These are phyloP conservation scores for Argyresthia goedartella DNA, from an alignment of 2,888 invertebrate genomes.

Conservation along the genomic window DNA sequence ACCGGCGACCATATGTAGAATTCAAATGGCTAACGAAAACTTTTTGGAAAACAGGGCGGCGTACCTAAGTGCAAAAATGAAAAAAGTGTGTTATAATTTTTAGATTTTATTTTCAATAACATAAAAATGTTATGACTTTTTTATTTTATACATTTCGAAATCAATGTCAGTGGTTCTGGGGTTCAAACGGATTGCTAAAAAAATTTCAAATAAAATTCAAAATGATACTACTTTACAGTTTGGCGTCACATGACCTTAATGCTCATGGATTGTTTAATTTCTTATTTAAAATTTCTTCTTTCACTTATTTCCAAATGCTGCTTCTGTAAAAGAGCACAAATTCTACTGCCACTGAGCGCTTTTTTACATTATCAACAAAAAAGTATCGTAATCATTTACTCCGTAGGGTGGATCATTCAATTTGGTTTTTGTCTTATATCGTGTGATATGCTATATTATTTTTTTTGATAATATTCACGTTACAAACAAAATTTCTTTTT, in stretches of 20 bases:
- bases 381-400: conserved; percentile 46
- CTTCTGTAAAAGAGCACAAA: conserved; percentile 54
- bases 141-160: conserved; percentile 65
- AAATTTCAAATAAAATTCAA: conserved; percentile 50
- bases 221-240: conserved; percentile 58
- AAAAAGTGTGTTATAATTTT: conserved; percentile 44
- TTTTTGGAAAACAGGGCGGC: not conserved
- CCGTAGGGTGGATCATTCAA: conserved; percentile 46
- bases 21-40: no score
- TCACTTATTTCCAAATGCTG: conserved; percentile 70
- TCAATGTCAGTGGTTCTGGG: conserved; percentile 44
- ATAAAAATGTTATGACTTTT: conserved; percentile 71
- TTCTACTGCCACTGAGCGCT: conserved; percentile 48
- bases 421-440: conserved; percentile 37
- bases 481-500: conserved; percentile 47
- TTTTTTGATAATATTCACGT: conserved; percentile 27
- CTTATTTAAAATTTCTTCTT: conserved; percentile 45
- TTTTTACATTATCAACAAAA: conserved; percentile 59
- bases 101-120: conserved; percentile 72
- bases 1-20: no score
- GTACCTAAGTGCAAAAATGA: conserved; percentile 19
- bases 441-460: conserved; percentile 64
- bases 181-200: conserved; percentile 56
- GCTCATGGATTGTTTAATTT: conserved; percentile 40
- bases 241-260: conserved; percentile 45